Conservation (phyloP, 2,113 vertebrate genomes). For the Manacus vitellinus region DNA sequence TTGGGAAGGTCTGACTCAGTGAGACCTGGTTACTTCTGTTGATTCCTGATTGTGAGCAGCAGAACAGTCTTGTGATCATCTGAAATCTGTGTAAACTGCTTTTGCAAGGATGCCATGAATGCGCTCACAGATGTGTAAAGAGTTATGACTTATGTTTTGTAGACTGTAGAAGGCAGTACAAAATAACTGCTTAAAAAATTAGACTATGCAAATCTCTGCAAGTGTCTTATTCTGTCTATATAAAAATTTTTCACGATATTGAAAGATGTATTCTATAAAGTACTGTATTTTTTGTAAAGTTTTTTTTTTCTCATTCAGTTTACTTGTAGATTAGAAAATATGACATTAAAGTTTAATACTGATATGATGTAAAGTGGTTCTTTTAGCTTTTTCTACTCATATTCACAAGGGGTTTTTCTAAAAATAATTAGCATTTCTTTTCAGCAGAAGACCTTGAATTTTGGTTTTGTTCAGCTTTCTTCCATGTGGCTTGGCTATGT, state of each 20-base stretch:
- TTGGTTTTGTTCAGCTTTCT: neutral
- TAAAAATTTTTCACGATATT: neutral
- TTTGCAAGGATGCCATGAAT: neutral
- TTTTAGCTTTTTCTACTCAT: neutral
- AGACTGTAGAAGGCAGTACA: neutral
- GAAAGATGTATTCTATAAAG: neutral
- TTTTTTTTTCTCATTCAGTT: neutral
- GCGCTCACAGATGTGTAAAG: neutral
- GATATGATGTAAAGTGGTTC: neutral
- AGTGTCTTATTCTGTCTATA: neutral
- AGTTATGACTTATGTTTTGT: neutral
- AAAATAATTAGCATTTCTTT: neutral
- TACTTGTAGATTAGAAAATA: neutral
- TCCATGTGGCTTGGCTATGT: accelerated
- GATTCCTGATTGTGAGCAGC: neutral
- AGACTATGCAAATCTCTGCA: neutral
- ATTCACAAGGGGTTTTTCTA: neutral
- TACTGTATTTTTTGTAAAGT: neutral
- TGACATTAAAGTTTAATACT: neutral
- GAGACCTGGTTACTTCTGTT: neutral
- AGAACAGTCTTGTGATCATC: neutral
- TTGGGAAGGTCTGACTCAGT: neutral
- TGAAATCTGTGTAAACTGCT: neutral
- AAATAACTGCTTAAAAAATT: neutral
- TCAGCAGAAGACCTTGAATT: neutral